Percentiles rank a stretch among this genome's conserved stretches.
These are phyloP conservation scores for Dipodomys stephensi DNA, from an alignment of 2,113 vertebrate genomes.

Conservation along the genomic window DNA sequence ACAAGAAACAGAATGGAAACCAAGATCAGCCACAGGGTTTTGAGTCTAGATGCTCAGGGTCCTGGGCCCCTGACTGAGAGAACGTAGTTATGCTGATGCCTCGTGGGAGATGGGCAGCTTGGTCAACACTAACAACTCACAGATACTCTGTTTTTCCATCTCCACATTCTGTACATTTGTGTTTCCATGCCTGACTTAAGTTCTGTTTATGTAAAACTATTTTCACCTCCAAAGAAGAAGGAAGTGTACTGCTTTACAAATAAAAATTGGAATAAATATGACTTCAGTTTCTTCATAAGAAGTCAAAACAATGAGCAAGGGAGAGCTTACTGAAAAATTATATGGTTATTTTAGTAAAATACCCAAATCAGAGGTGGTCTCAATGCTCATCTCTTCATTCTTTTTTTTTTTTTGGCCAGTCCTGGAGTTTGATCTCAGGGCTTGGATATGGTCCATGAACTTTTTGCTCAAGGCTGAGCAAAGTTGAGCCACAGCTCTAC, in stretches of 20 bases:
- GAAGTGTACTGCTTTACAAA: constrained; percentile 1
- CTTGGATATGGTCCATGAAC: too few relatives aligned
- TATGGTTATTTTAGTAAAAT: not conserved
- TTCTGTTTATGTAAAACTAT: not conserved
- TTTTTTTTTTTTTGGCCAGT: too few relatives aligned
- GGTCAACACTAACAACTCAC: not conserved
- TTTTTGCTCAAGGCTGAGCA: too few relatives aligned
- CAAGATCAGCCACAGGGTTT: not conserved
- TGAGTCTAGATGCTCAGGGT: not conserved
- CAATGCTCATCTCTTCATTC: not conserved
- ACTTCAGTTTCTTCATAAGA: constrained; percentile 12
- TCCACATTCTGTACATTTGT: not conserved
- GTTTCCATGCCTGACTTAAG: constrained; percentile 5
- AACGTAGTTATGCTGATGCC: not conserved
- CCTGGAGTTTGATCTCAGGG: too few relatives aligned
- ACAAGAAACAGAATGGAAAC: not conserved
- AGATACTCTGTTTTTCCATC: not conserved
- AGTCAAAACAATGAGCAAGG: constrained; percentile 37
- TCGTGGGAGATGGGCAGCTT: not conserved
- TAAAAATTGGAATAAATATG: not conserved
- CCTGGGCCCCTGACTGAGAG: not conserved
- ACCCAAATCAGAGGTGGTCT: not conserved
- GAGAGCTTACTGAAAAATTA: not conserved
- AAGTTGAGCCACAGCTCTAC: too few relatives aligned
- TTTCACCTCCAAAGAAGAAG: not conserved